phyloP scores from a whole-genome alignment of 2,113 vertebrate genomes.

The Gymnogyps californianus region DNA sequence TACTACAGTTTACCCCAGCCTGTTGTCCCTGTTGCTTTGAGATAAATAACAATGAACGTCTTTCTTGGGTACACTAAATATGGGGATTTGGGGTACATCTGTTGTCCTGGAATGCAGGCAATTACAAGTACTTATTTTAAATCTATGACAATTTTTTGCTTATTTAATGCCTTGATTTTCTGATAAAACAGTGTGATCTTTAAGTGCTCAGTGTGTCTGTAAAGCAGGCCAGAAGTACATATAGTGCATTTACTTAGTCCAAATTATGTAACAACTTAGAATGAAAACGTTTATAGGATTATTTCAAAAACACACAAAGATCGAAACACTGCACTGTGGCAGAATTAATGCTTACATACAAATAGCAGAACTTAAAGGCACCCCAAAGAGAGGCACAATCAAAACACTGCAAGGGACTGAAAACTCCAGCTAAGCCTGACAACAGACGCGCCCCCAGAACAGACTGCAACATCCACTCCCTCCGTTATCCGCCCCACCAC shows the following conservation, averaged over 20 bases:
- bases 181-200: neutral
- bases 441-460: neutral
- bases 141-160: neutral
- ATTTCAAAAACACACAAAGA: neutral
- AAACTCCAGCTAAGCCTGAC: neutral
- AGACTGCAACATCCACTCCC: neutral
- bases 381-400: neutral
- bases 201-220: neutral
- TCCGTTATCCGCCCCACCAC: neutral
- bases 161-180: neutral
- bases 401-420: neutral
- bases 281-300: neutral
- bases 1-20: neutral
- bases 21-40: neutral
- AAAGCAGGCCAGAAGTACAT: neutral
- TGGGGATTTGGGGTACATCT: neutral
- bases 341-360: neutral
- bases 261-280: neutral
- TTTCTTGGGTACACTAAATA: neutral
- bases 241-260: neutral
- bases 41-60: neutral
- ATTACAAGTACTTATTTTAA: neutral
- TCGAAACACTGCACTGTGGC: neutral
- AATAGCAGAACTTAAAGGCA: neutral
- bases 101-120: neutral